Base-by-base conservation (phyloP, 2,113 vertebrate genomes). In the Prunella fulvescens region DNA sequence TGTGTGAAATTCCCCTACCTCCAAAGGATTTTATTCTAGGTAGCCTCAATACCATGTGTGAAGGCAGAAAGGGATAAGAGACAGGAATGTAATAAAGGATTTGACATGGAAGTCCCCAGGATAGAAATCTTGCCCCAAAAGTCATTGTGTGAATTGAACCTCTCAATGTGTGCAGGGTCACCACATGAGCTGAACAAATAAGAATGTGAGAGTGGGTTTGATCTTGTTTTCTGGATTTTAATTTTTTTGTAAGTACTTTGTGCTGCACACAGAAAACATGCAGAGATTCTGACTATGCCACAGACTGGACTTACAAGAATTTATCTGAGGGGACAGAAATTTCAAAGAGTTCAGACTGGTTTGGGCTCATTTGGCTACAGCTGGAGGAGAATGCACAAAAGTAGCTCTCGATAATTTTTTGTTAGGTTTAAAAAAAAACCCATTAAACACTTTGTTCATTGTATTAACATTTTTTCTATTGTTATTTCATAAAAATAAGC, bases 111-210 rank as follows among this genome's bases (percentile, higher is more conserved):
- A 62, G 11, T 29, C 67, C 26, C 12, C 28, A 39, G 33, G 73
- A 35, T 39, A 69, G 11, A 93, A 64, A 64, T 16, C 40, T 83
- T 69, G 7, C 14, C 81, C 67, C 39, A 37, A 19, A 51, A 78
- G 50, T 70, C 10, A 29, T 1, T 20, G 14, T 51, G 15, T 37
- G 77, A 70, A 91, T 15, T 31, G 24, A 77, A 89, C 8, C 4
- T 77, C 28, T 65, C 40, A 9, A 7, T 23, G 11, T 51, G 17
- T 31, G 7, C 31, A 28, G 33, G 6, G 10, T 50, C 19, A 80
- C 14, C 35, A 69, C 0, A 0, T 5, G 20, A 89, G 56, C 14
- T 44, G n/a, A 78, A 40, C 26, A 73, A 69, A 42, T 16, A 14
- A 4, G 25, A 45, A 78, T 37, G 19, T 50, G 19, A 70, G 9